A percentile compares a stretch with the other conserved stretches of the same genome.
These are phyloP conservation scores for Peribatodes rhomboidaria DNA, from an alignment of 2,888 invertebrate species.

Conservation along the genomic window DNA sequence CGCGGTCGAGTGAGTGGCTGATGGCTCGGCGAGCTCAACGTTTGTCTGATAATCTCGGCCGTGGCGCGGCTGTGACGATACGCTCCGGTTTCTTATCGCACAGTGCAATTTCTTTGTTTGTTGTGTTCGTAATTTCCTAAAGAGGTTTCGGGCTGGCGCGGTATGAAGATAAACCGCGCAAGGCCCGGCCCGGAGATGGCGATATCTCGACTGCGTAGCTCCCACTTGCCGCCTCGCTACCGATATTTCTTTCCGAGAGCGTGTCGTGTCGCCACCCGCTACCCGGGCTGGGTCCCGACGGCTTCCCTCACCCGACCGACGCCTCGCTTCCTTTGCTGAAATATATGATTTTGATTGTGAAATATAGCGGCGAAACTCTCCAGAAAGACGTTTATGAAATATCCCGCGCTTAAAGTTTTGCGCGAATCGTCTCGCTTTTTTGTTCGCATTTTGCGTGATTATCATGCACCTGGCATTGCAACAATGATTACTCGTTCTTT, in stretches of 20 bases:
- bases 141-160: slow-evolving; percentile 60
- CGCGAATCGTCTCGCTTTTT: slow-evolving; percentile 50
- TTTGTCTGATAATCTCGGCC: slow-evolving; percentile 51
- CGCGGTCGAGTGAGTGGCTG: slow-evolving; percentile 10
- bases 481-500: slow-evolving; percentile 26
- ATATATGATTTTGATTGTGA: slow-evolving; percentile 75
- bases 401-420: slow-evolving; percentile 53
- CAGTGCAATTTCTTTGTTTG: slow-evolving; percentile 81
- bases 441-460: slow-evolving; percentile 21
- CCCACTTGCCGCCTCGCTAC: slow-evolving; percentile 47
- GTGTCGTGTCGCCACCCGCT: slow-evolving; percentile 56
- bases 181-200: slow-evolving; percentile 68
- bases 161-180: slow-evolving; percentile 69
- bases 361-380: slow-evolving; percentile 65
- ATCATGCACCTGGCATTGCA: slow-evolving; percentile 21
- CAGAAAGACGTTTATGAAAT: slow-evolving; percentile 57
- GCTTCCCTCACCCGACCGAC: slow-evolving; percentile 41
- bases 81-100: slow-evolving; percentile 72
- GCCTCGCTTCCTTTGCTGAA: slow-evolving; percentile 50
- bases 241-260: slow-evolving; percentile 62
- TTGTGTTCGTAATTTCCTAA: slow-evolving; percentile 79
- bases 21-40: slow-evolving; percentile 28
- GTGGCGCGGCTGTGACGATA: slow-evolving; percentile 49
- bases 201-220: slow-evolving; percentile 67
- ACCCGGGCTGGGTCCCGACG: slow-evolving; percentile 43